Evolutionary conservation across 2,797 vertebrate genomes (phyloP).

Genomic region (Acrocephalus scirpaceus): DNA sequence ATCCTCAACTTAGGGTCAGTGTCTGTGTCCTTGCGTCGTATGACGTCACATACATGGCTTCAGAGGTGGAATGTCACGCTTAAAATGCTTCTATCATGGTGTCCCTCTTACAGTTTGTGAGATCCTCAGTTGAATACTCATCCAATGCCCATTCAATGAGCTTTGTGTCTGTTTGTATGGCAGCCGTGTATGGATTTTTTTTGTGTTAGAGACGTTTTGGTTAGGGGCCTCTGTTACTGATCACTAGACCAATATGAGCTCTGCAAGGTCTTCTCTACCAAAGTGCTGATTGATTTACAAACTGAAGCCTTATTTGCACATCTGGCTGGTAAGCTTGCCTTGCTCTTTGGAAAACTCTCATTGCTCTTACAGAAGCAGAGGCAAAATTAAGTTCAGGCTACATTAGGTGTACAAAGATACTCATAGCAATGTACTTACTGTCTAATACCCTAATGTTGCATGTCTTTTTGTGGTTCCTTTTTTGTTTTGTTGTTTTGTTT

Average conservation of each 20-base stretch:
- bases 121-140: conserved; percentile 10
- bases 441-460: conserved; percentile 92
- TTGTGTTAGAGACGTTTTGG: conserved; percentile 39
- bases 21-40: not conserved
- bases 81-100: conserved; percentile 11
- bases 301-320: conserved; percentile 68
- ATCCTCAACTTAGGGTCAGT: not conserved
- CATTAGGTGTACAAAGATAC: conserved; percentile 70
- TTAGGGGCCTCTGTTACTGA: conserved; percentile 55
- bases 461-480: conserved; percentile 86
- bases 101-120: not conserved
- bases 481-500: conserved; percentile 78
- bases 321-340: conserved; percentile 59
- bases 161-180: conserved; percentile 24
- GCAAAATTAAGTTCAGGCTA: conserved; percentile 61
- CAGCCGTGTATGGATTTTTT: not conserved
- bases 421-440: conserved; percentile 79
- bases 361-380: conserved; percentile 56
- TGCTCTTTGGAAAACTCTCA: conserved; percentile 58
- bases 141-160: not conserved
- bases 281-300: conserved; percentile 23
- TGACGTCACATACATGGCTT: not conserved
- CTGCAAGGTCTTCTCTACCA: conserved; percentile 42
- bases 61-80: not conserved
- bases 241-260: conserved; percentile 20